Evolutionary conservation across 2,888 invertebrate genomes (phyloP).

Genomic region (Elegia similella): DNA sequence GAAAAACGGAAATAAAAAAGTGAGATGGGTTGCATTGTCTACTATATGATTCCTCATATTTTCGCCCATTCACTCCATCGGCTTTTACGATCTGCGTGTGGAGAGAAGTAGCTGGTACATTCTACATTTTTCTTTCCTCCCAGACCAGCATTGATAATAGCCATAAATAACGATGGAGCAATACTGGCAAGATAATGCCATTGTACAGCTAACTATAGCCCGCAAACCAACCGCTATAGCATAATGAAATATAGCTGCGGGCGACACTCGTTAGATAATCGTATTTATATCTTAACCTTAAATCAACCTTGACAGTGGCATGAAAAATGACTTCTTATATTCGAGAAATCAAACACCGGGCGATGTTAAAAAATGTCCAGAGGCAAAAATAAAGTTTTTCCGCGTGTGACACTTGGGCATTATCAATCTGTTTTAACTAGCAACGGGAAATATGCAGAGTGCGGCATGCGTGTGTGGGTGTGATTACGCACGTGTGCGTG

Average conservation of each 20-base stretch:
- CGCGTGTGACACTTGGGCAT: constrained; percentile 73
- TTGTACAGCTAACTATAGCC: constrained; percentile 41
- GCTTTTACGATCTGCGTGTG: no score
- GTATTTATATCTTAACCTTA: constrained; percentile 77
- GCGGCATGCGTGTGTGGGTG: constrained; percentile 33
- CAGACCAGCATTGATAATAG: not conserved
- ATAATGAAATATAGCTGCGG: constrained; percentile 48
- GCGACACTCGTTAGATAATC: constrained; percentile 46
- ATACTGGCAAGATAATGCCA: constrained; percentile 35
- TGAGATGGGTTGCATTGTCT: no score
- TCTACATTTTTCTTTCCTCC: no score
- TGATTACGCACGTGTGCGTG: constrained; percentile 31
- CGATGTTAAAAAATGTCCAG: constrained; percentile 46
- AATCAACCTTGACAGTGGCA: constrained; percentile 79
- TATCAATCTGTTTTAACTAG: constrained; percentile 77
- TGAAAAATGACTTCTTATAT: constrained; percentile 68
- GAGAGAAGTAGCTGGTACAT: no score
- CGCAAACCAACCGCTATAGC: constrained; percentile 33
- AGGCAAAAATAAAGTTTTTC: constrained; percentile 64
- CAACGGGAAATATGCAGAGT: constrained; percentile 50
- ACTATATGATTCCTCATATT: no score
- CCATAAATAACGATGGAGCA: constrained; percentile 27
- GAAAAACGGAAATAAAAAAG: no score
- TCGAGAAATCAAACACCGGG: constrained; percentile 63
- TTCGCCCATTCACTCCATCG: no score